Base-by-base conservation (phyloP, 2,113 vertebrate genomes). In the Kryptolebias marmoratus region DNA sequence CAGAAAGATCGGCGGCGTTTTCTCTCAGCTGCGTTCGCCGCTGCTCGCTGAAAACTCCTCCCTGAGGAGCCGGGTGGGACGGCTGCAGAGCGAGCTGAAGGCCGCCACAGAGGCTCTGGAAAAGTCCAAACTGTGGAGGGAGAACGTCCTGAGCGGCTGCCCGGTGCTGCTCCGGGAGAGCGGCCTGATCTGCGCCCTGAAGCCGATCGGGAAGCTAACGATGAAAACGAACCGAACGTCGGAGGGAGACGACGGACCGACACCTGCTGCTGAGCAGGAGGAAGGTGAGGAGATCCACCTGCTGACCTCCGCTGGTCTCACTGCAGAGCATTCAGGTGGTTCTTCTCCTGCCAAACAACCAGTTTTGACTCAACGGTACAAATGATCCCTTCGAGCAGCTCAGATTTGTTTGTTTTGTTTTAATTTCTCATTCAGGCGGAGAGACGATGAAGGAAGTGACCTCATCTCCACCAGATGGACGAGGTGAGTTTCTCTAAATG, bases 1-100 rank as follows among this genome's bases (percentile, higher is more conserved):
- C 0, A 88, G 88, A 73, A 92, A 93, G 82, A 88, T 94, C 68
- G 39, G 42, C 61, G 22, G 39, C 1, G 30, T 94, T 31, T 93
- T 89, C 75, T 77, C 65, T 27, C 88, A 91, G 7, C 73, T 91
- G 64, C 85, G 57, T 50, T 78, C 66, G 1, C 30, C 52, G 39
- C 73, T 89, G 52, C 68, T 27, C 0, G 42, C 45, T 9, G 84
- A 86, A 10, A 86, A 82, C 60, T 9, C 22, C 49, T 52, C 18
- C 0, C 75, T 89, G 32, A 68, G 42, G 68, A 59, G 18, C 7
- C 63, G 11, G 45, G 66, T 87, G 68, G 57, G 44, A 1, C 50
- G 6, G 32, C 52, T 89, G 84, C 72, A 90, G 71, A 31, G 11
- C 7, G 70, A 91, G 64, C 67, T 89, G 71, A 88, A 66, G 47